These are phyloP conservation scores for Zelostemma sp. DNA, from an alignment of 1,140 invertebrate genomes.

Conservation along the genomic window DNA sequence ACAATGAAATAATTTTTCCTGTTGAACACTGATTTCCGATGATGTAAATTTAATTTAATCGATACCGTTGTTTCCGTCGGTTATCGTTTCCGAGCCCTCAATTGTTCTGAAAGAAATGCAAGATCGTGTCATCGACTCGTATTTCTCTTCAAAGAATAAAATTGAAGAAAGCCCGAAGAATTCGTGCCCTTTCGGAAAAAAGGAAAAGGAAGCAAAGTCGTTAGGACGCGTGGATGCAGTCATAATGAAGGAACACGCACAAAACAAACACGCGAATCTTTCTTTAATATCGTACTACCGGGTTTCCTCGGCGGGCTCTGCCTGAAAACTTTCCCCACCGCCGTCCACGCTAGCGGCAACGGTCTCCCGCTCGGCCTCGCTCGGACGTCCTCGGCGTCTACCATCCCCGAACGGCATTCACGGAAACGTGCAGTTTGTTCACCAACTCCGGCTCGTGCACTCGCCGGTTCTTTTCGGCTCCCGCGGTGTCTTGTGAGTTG, in stretches of 20 bases:
- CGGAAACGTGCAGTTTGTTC: slow-evolving; percentile 38
- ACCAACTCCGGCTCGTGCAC: slow-evolving; percentile 32
- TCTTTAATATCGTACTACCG: slow-evolving; percentile 2
- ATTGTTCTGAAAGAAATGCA: too few relatives aligned
- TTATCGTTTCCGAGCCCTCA: too few relatives aligned
- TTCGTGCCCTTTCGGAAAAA: too few relatives aligned
- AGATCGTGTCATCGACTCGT: too few relatives aligned
- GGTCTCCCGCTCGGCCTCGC: slow-evolving; percentile 21
- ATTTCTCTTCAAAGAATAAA: too few relatives aligned
- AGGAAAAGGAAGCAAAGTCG: too few relatives aligned
- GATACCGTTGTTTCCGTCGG: too few relatives aligned
- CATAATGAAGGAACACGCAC: not conserved
- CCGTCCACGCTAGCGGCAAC: slow-evolving; percentile 11
- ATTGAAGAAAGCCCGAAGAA: too few relatives aligned
- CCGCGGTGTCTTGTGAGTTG: slow-evolving; percentile 2
- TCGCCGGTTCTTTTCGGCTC: slow-evolving; percentile 4
- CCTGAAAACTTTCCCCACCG: slow-evolving; percentile 4
- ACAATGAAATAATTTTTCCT: too few relatives aligned
- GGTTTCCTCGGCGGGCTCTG: slow-evolving; percentile 24
- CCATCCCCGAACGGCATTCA: slow-evolving; percentile 14
- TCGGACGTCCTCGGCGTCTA: slow-evolving; percentile 25
- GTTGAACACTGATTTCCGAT: too few relatives aligned
- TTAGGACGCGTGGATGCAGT: too few relatives aligned
- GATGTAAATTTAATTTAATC: too few relatives aligned
- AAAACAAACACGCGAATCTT: not conserved